phyloP scores from a whole-genome alignment of 2,113 vertebrate genomes.

The Epinephelus moara region DNA sequence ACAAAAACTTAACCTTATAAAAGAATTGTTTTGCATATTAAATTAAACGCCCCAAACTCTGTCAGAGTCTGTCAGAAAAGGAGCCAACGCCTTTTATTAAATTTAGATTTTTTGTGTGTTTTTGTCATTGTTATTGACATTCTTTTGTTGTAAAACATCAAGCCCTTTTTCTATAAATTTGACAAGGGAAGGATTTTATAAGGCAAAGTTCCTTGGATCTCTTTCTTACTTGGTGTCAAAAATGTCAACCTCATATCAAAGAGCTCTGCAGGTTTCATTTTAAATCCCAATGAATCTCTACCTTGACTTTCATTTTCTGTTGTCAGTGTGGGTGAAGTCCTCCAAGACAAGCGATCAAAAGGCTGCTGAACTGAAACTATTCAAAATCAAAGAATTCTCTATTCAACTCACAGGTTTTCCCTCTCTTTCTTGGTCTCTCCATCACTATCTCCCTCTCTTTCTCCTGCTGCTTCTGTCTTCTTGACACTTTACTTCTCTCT shows the following conservation, averaged over 20 bases:
- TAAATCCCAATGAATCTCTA: conserved; percentile 42
- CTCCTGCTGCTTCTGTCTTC: background rate
- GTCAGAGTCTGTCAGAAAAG: background rate
- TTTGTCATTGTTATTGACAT: conserved; percentile 15
- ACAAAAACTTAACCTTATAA: background rate
- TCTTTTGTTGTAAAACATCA: conserved; percentile 38
- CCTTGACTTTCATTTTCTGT: conserved; percentile 59
- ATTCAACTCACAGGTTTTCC: conserved; percentile 34
- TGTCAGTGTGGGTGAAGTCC: conserved; percentile 56
- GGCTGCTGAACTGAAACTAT: conserved; percentile 56
- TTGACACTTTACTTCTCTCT: conserved; percentile 9
- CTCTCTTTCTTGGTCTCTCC: conserved; percentile 17
- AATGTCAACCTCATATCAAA: conserved; percentile 58
- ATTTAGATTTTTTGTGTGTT: background rate
- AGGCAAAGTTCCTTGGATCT: conserved; percentile 33
- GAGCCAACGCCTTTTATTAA: background rate
- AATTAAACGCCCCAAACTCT: background rate
- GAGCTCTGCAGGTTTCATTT: conserved; percentile 36
- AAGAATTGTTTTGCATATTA: background rate
- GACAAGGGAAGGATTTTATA: conserved; percentile 29
- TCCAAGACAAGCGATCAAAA: conserved; percentile 60
- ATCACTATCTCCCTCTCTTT: conserved; percentile 20
- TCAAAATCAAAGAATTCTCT: conserved; percentile 52
- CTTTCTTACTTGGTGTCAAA: conserved; percentile 47
- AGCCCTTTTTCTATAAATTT: conserved; percentile 5